Evolutionary conservation across 1,140 invertebrate species (phyloP).

Genomic region (Trialeurodes vaporariorum): DNA sequence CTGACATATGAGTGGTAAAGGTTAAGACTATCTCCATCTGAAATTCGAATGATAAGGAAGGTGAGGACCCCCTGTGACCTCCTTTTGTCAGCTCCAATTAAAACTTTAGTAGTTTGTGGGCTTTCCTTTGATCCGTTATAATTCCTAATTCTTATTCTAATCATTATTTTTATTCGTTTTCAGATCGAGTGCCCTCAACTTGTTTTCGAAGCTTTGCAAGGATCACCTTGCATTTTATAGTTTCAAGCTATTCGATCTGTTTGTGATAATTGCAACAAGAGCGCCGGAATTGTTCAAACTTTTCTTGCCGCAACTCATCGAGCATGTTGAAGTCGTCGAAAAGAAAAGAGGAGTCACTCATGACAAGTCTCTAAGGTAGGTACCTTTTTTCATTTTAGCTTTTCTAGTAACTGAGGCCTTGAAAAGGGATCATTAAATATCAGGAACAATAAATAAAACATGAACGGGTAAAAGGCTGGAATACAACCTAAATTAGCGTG

Average conservation of each 20-base stretch:
- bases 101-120: too few species aligned
- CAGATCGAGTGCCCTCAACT: slow-evolving; percentile 11
- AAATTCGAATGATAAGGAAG: too few species aligned
- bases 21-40: too few species aligned
- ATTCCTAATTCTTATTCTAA: too few species aligned
- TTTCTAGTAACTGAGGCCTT: too few species aligned
- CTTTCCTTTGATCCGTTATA: too few species aligned
- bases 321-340: slow-evolving; percentile 19
- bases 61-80: too few species aligned
- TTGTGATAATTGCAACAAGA: slow-evolving; percentile 7
- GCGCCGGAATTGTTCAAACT: slow-evolving; percentile 13
- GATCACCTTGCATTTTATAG: slow-evolving; percentile 20
- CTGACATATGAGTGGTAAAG: too few species aligned
- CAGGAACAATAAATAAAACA: too few species aligned
- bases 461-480: neutral
- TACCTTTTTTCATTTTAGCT: too few species aligned
- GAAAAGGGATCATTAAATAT: too few species aligned
- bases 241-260: slow-evolving; percentile 17
- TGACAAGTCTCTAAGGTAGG: slow-evolving; percentile 18
- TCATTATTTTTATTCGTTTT: slow-evolving; percentile 12
- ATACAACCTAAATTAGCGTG: neutral
- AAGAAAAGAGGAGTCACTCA: slow-evolving; percentile 19
- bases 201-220: slow-evolving; percentile 16
- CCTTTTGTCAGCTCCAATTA: too few species aligned
- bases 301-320: slow-evolving; percentile 16